Base-by-base conservation (phyloP, 2,888 invertebrate species). In the Altica lythri region DNA sequence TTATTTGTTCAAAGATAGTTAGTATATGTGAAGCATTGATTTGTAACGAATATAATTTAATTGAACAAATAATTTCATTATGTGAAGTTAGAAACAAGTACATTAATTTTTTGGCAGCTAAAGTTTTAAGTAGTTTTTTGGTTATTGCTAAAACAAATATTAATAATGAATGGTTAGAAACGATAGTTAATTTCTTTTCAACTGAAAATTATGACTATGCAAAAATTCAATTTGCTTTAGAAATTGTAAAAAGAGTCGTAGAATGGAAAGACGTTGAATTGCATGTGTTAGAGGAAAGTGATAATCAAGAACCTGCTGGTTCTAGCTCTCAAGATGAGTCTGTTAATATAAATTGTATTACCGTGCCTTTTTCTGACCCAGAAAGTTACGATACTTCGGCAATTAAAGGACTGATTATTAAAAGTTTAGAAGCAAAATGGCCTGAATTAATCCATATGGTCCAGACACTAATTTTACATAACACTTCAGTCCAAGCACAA, bases 241-340 rank as follows among this genome's bases (percentile, higher is more conserved):
- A 92, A 72, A 84, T 93, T 37, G 88, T 93, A 44, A 90, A 90
- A 70, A 83, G 90, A 64, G 89, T 93, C 67, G 89, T 93, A 0
- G 92, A 93, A 71, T 92, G 92, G 88, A 92, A 90, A 69, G 92
- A 93, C 75, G 78, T 87, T 18, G 86, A 88, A 71, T 82, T 85
- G 65, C 92, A 92, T 78, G 89, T 91, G 0, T 72, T 90, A 29
- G 91, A 92, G 69, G 65, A 71, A 70, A 10, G 76, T 70, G 45
- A 71, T 69, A 53, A 76, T 71, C 61, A 64, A 44, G 73, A 73
- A 40, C 66, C 63, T 18, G 69, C 73, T 0, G 67, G 70, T 12
- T 61, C 69, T 9, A 73, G 71, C 53, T 64, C 62, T 10, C 58
- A 61, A 16, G 60, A n/a, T n/a, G n/a, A 48, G 6, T 62, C 65